Evolutionary conservation across 2,888 invertebrate species (phyloP), one percentile per base, ranked within the genome.

Genomic region (Noctua janthina): DNA sequence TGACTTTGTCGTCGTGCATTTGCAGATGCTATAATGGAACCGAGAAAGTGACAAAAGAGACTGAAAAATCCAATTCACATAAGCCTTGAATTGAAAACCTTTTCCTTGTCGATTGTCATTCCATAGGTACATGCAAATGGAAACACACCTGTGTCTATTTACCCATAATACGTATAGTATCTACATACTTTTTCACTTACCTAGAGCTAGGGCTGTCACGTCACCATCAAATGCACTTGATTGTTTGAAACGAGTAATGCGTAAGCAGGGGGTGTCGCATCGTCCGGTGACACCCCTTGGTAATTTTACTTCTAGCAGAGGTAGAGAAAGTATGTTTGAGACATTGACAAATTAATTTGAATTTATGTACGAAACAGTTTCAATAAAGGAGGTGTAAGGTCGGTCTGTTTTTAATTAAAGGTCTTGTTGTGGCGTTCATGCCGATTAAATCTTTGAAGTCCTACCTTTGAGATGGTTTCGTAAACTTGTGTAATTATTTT

Each of bases 311-410:
- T 74, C 20, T 39, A 69, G 23, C 49, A 20, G 73, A 56, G 72
- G 79, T 80, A 51, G 43, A 69, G 64, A 76, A 84, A 88, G 83
- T 82, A 86, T 88, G 89, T 67, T 68, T 49, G 39, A 62, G 85
- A 91, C 88, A 78, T 71, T 91, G 90, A 90, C 81, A 84, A 88
- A 91, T 91, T 88, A 89, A 84, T 84, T 84, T 82, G 66, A 86
- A 86, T 87, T 81, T 84, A 78, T 76, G 69, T 81, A 82, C 54
- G 29, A 76, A 85, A 78, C 76, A 59, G 71, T 64, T 76, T 76
- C 67, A 62, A 46, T 81, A 49, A 20, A 49, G 64, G 67, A 39
- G 59, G 51, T 76, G 46, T 84, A 29, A 43, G 20, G 39, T 4
- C 11, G 56, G 81, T 67, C 69, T 85, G 54, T 80, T 85, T 85